Evolutionary conservation across 2,797 vertebrate species (phyloP), one percentile per base, ranked within the genome.

Genomic region (Pristis pectinata): DNA sequence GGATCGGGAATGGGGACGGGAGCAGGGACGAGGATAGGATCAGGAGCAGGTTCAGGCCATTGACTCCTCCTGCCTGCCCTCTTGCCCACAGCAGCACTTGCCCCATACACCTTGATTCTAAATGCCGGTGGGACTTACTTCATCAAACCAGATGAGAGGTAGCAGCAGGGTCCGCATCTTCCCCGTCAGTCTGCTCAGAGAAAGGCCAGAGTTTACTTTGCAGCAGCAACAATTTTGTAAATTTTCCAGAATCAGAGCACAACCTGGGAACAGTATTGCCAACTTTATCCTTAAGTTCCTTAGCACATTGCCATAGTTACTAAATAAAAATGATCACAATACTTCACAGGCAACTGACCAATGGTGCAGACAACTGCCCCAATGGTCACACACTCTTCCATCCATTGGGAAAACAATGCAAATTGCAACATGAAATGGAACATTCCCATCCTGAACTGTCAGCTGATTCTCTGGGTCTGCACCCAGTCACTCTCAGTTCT

Each of bases 91-190:
- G 64, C 64, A 2, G 19, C 67, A 67, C 64, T n/a, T 34, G 83
- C 27, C 53, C 7, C 1, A 1, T 61, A 11, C 22, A 41, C 53
- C 44, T 34, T 59, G 82, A 30, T 6, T 11, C 13, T 87, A 8
- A 7, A 1, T 19, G 15, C 22, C 1, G 19, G 15, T 22, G 70
- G 70, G 70, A 72, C 92, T 76, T 56, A 93, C 92, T 70, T 93
- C 92, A 74, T 74, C 92, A 19, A 93, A 93, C 92, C 92, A 93
- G 30, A 93, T 93, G 17, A 93, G 27, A 49, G 92, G 92, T 3
- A 74, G 30, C 27, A 93, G 92, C 64, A 93, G 30, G 2, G 92
- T 93, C 11, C 24, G 41, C 92, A 93, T 93, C 19, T 74, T 56
- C 22, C 67, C 92, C 11, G 30, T 53, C 17, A 93, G 30, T 10